These are phyloP conservation scores for Matsumurasca onukii DNA, from an alignment of 1,140 invertebrate genomes.

Conservation along the genomic window DNA sequence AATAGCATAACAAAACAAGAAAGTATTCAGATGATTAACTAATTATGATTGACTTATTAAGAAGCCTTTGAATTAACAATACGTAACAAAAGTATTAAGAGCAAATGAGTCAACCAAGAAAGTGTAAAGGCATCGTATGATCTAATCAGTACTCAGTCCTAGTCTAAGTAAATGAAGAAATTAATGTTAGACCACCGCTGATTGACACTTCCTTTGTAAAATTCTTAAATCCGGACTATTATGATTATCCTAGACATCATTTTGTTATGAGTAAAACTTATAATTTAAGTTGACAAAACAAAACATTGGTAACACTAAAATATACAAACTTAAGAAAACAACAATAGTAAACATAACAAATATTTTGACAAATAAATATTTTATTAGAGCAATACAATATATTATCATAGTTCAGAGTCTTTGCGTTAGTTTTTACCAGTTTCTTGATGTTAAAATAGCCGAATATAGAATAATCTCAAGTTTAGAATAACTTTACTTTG, in stretches of 20 bases:
- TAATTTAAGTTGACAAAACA: no score
- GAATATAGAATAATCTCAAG: background rate
- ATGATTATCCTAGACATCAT: no score
- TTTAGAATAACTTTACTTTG: background rate
- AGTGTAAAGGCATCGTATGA: background rate
- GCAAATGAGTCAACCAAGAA: background rate
- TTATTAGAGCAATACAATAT: background rate
- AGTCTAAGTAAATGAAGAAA: background rate
- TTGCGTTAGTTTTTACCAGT: background rate
- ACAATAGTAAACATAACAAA: no score
- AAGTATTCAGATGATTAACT: background rate
- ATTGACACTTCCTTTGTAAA: no score
- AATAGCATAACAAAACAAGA: constrained; percentile 6
- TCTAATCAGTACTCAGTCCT: background rate
- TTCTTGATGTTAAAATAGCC: background rate
- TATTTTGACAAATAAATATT: no score
- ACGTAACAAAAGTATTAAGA: background rate
- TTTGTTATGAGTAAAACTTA: no score
- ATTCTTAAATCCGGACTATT: no score
- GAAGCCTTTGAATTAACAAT: background rate
- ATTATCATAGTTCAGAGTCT: background rate
- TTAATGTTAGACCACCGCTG: no score
- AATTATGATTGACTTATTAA: no score
- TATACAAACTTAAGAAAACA: no score
- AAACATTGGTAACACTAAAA: no score